A percentile compares a stretch with the other conserved stretches of the same genome.
These are phyloP conservation scores for Agriopis leucophaearia DNA, from an alignment of 2,888 invertebrate genomes.

Conservation along the genomic window DNA sequence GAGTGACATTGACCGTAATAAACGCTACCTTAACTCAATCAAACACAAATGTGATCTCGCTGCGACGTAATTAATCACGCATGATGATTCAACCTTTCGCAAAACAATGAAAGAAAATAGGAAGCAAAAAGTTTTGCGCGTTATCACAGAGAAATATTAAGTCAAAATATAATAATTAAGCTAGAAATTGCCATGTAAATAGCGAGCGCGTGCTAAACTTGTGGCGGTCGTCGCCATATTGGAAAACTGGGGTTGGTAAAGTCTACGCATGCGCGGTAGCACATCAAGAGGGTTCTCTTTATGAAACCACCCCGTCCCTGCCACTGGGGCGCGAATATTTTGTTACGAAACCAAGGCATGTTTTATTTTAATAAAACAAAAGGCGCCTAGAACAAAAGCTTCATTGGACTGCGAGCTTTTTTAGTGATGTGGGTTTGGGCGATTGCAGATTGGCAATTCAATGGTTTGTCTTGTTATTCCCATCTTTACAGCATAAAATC, in stretches of 20 bases:
- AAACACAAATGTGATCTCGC: slow-evolving; percentile 70
- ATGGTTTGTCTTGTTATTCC: slow-evolving; percentile 28
- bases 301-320: slow-evolving; percentile 58
- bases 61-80: slow-evolving; percentile 55
- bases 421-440: slow-evolving; percentile 20
- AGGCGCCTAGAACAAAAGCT: slow-evolving; percentile 48
- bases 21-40: slow-evolving; percentile 60
- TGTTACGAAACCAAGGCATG: slow-evolving; percentile 48
- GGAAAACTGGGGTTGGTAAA: slow-evolving; percentile 71
- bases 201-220: slow-evolving; percentile 76
- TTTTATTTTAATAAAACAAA: slow-evolving; percentile 53
- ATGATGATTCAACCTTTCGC: slow-evolving; percentile 36
- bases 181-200: slow-evolving; percentile 61
- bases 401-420: slow-evolving; percentile 44
- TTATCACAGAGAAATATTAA: slow-evolving; percentile 18
- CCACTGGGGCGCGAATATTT: slow-evolving; percentile 36
- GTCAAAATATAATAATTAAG: slow-evolving; percentile 36
- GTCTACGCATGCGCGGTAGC: slow-evolving; percentile 76
- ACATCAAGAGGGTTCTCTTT: slow-evolving; percentile 61
- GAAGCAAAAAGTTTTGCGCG: slow-evolving; percentile 36
- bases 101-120: slow-evolving; percentile 45
- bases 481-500: background rate
- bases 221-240: slow-evolving; percentile 84
- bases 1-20: slow-evolving; percentile 61
- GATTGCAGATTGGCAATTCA: slow-evolving; percentile 13